These are phyloP conservation scores for Microcebus jonahi DNA, from an alignment of 2,113 vertebrate genomes.

Conservation along the genomic window DNA sequence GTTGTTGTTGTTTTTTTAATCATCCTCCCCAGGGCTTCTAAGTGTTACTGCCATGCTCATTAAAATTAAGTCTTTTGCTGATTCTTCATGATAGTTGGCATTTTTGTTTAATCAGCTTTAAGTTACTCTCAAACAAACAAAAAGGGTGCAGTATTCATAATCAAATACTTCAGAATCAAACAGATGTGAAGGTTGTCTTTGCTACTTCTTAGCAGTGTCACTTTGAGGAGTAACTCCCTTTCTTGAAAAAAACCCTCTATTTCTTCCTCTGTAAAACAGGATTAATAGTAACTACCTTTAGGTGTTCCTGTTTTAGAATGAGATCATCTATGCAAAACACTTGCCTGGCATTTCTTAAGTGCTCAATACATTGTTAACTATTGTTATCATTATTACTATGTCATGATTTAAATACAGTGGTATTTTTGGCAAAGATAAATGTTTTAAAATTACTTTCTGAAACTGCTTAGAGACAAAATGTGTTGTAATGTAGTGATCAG, in stretches of 20 bases:
- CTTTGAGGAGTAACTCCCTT: neutral
- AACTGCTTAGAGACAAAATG: neutral
- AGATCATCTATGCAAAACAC: neutral
- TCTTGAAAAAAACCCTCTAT: neutral
- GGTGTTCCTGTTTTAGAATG: neutral
- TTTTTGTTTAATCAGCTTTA: constrained; percentile 2
- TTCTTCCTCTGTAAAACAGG: constrained; percentile 18
- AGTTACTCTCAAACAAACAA: neutral
- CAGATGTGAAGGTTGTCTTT: neutral
- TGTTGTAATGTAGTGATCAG: neutral
- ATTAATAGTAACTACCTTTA: neutral
- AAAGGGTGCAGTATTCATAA: neutral
- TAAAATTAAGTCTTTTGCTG: constrained; percentile 7
- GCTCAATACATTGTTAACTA: neutral
- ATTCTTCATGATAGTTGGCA: neutral
- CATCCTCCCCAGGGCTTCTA: neutral
- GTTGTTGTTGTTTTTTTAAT: neutral
- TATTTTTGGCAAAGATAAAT: neutral
- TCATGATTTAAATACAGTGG: neutral
- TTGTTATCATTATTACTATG: neutral
- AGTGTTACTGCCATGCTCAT: neutral
- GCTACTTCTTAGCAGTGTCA: neutral
- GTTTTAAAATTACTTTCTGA: neutral
- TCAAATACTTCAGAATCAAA: neutral
- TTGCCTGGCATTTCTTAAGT: neutral